Evolutionary conservation across 2,888 invertebrate species (phyloP), one percentile per base, ranked within the genome.

Genomic region (Acleris holmiana): DNA sequence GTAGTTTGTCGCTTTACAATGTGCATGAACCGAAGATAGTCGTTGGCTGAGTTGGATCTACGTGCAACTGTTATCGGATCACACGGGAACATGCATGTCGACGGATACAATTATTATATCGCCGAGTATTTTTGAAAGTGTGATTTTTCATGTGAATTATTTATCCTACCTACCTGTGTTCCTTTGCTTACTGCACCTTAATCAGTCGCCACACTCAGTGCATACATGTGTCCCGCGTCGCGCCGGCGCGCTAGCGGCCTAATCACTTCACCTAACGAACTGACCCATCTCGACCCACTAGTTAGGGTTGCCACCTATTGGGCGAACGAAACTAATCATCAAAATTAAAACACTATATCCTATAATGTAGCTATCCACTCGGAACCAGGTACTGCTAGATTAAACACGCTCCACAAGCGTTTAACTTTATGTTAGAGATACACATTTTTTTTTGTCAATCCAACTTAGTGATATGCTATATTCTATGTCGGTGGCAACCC

Each of bases 1-100:
- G 91, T 91, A 91, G 91, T 89, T 88, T 89, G 90, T 88, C 88
- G 91, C 90, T 91, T 90, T 86, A 88, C 85, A 86, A 88, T 86
- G 90, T 91, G 91, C 91, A 91, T 91, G 90, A 83, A 75, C 71
- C 79, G 85, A 82, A 79, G 78, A 78, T 85, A 86, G 85, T 83
- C 85, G 86, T 83, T 79, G 86, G 83, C 84, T 79, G 84, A 77
- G 78, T 75, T 79, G 83, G 80, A 77, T 76, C 78, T 74, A 73
- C 78, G 80, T 77, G 79, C 79, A 76, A 75, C 75, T 75, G 74
- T 77, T 74, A 76, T 82, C 78, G 83, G 75, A 29, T 78, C 85
- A 81, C 85, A 81, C 84, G 76, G 80, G 78, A 73, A 82, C 88
- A 83, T 88, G 89, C 90, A 89, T 89, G 89, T 76, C 78, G 73